Evolutionary conservation across 2,888 invertebrate genomes (phyloP).

Genomic region (Spilarctia lutea): DNA sequence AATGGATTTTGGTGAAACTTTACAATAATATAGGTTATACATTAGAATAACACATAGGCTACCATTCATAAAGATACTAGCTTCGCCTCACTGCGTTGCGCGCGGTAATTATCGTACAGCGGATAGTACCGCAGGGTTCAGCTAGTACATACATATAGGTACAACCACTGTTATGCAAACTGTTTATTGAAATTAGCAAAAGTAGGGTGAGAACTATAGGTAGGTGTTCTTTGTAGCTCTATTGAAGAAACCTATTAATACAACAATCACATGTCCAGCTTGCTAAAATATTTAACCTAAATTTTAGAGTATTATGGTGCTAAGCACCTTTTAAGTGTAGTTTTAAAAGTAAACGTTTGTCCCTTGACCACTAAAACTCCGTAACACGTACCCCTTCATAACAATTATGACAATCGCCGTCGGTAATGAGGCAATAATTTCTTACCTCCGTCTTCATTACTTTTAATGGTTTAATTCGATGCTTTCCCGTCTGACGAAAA

Average conservation of each 20-base stretch:
- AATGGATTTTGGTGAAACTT: too few relatives aligned
- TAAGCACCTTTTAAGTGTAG: not conserved
- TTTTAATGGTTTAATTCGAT: slow-evolving; percentile 41
- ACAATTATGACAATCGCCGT: slow-evolving; percentile 31
- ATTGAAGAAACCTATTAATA: not conserved
- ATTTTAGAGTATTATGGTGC: not conserved
- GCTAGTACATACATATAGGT: too few relatives aligned
- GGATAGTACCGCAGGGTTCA: too few relatives aligned
- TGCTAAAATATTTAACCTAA: not conserved
- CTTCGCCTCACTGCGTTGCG: too few relatives aligned
- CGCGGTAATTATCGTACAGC: too few relatives aligned
- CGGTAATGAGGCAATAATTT: slow-evolving; percentile 35
- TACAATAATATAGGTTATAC: too few relatives aligned
- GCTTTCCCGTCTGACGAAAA: slow-evolving; percentile 39
- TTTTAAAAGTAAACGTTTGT: slow-evolving; percentile 12
- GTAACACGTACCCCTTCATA: slow-evolving; percentile 23
- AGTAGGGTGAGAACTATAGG: not conserved
- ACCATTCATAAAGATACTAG: too few relatives aligned
- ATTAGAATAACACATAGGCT: too few relatives aligned
- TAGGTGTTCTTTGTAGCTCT: not conserved
- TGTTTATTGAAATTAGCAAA: not conserved
- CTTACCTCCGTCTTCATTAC: slow-evolving; percentile 39
- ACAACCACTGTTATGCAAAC: not conserved
- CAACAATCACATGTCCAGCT: not conserved
- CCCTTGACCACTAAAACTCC: slow-evolving; percentile 7